Conservation (phyloP, 2,797 vertebrate genomes). For the Hippocampus kuda region DNA sequence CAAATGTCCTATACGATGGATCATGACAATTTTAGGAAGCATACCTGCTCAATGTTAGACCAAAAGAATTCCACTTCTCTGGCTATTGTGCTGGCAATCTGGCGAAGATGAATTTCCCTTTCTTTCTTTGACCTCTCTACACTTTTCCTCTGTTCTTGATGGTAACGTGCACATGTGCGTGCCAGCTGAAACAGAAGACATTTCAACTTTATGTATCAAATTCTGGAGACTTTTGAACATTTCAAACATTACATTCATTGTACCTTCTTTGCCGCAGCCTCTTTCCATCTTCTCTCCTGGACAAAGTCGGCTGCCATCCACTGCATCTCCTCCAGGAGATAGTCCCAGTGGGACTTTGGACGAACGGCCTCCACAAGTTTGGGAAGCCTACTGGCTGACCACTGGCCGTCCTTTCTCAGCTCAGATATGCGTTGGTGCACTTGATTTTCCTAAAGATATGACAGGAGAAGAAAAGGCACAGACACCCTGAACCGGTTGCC, state of each 20-base stretch:
- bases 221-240: background rate
- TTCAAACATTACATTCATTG: background rate
- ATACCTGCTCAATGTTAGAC: constrained; percentile 88
- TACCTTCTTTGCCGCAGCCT: constrained; percentile 97
- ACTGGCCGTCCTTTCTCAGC: constrained; percentile 90
- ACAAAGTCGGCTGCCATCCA: constrained; percentile 99
- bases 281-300: constrained; percentile 95
- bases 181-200: constrained; percentile 68
- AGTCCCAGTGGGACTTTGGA: constrained; percentile 96
- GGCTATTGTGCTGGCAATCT: constrained; percentile 83
- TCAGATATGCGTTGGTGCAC: constrained; percentile 92
- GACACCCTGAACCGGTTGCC: too few species aligned
- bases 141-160: constrained; percentile 77
- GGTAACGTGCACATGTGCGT: constrained; percentile 82
- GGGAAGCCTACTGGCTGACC: constrained; percentile 86
- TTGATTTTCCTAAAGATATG: constrained; percentile 77
- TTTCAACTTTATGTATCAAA: background rate
- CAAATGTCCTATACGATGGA: background rate
- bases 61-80: constrained; percentile 89
- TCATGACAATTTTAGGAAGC: background rate
- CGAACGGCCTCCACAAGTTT: constrained; percentile 87
- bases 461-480: background rate
- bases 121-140: constrained; percentile 74
- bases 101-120: constrained; percentile 75
- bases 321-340: constrained; percentile 95